Conservation (phyloP, 2,797 vertebrate species). For the Phalanger gymnotis region DNA sequence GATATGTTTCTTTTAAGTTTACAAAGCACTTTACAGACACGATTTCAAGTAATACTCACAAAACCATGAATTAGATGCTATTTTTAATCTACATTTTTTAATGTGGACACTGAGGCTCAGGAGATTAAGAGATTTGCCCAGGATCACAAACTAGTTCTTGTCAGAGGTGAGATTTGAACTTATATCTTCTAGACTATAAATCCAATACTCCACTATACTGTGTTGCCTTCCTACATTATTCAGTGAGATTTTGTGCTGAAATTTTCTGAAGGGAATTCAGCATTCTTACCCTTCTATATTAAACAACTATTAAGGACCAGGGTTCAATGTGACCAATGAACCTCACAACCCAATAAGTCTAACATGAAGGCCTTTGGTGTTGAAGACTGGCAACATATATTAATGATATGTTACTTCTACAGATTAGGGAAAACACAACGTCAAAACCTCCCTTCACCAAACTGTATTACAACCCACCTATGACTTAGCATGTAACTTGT, state of each 20-base stretch:
- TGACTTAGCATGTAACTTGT: neutral
- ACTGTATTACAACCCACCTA: neutral
- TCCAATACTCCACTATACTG: neutral
- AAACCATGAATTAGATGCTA: neutral
- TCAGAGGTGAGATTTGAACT: neutral
- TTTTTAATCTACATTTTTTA: neutral
- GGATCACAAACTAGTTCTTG: neutral
- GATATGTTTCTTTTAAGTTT: neutral
- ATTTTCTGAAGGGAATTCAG: neutral
- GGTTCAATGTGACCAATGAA: neutral
- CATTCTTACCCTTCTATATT: neutral
- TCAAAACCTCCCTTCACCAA: neutral
- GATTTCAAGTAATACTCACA: neutral
- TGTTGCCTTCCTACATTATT: neutral
- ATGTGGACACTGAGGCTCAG: neutral
- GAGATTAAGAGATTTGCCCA: neutral
- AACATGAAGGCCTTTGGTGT: no score
- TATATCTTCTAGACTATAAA: neutral
- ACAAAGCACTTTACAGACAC: neutral
- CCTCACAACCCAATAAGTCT: neutral
- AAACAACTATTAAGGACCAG: neutral
- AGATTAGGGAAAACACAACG: neutral
- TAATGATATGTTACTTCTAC: neutral
- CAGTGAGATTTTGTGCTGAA: neutral
- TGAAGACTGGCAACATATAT: no score